Percentiles rank a stretch among this genome's conserved stretches.
Conservation (phyloP, 2,797 vertebrate genomes). For the Echiichthys vipera region DNA sequence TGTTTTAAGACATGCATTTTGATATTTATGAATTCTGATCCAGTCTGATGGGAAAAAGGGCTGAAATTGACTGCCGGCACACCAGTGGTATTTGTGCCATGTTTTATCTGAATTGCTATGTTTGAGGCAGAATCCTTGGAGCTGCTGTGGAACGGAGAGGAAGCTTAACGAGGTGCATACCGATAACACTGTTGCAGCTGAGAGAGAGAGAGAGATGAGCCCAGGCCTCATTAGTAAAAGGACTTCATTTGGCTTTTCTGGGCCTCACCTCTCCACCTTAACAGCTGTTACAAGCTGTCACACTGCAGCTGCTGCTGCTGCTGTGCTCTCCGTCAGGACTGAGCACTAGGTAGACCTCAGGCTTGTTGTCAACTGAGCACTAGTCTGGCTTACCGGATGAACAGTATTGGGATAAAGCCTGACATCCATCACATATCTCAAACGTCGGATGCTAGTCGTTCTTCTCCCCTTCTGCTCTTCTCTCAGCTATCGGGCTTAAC, state of each 20-base stretch:
- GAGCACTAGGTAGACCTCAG: constrained; percentile 36
- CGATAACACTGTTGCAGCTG: constrained; percentile 75
- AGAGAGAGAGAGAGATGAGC: constrained; percentile 38
- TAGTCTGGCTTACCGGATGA: too few species aligned
- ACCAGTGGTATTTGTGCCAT: constrained; percentile 50
- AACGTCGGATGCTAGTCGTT: too few species aligned
- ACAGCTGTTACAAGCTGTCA: constrained; percentile 74
- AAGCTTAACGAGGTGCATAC: constrained; percentile 76
- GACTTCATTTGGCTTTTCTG: constrained; percentile 74
- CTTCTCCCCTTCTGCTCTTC: too few species aligned
- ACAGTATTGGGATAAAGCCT: too few species aligned
- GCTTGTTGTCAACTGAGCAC: constrained; percentile 33
- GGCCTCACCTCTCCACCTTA: constrained; percentile 74
- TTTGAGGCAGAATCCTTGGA: constrained; percentile 72
- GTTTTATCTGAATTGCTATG: constrained; percentile 71
- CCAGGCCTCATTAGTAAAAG: constrained; percentile 76
- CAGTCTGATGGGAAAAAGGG: constrained; percentile 40
- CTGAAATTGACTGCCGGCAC: constrained; percentile 64
- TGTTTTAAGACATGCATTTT: constrained; percentile 53
- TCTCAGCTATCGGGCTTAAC: too few species aligned
- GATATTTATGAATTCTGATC: constrained; percentile 72
- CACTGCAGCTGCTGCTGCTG: constrained; percentile 35
- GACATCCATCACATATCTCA: too few species aligned
- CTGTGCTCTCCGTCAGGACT: constrained; percentile 26
- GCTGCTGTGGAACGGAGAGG: constrained; percentile 67